Conservation (phyloP, 2,888 invertebrate species). For the Eupithecia dodoneata region DNA sequence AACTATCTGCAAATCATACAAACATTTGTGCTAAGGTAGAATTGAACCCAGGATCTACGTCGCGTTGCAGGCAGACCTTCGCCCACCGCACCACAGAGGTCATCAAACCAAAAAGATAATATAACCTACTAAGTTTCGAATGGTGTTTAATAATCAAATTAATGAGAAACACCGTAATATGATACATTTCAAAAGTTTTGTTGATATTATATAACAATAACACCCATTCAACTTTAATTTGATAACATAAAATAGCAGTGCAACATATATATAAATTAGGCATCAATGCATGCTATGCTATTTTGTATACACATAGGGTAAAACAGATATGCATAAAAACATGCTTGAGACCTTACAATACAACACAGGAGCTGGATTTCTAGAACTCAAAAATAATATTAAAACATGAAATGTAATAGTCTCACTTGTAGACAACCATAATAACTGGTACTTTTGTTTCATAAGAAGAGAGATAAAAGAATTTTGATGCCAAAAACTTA, state of each 20-base stretch:
- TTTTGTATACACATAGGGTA: background rate
- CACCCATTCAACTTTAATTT: background rate
- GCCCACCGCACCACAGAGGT: too few relatives aligned
- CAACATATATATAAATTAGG: constrained; percentile 14
- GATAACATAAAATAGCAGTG: constrained; percentile 18
- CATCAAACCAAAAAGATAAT: too few relatives aligned
- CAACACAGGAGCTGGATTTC: constrained; percentile 35
- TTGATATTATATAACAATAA: background rate
- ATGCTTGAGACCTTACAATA: constrained; percentile 28
- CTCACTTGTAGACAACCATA: background rate
- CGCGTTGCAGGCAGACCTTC: too few relatives aligned
- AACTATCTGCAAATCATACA: too few relatives aligned
- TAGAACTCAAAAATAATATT: constrained; percentile 43
- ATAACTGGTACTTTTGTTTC: background rate
- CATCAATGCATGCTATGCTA: constrained; percentile 17
- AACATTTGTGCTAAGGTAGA: too few relatives aligned
- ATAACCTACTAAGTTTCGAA: background rate
- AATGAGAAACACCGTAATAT: background rate
- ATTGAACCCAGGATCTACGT: too few relatives aligned
- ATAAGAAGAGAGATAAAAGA: constrained; percentile 1
- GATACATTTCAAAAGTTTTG: background rate
- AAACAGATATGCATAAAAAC: constrained; percentile 21
- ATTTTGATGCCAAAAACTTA: constrained; percentile 28
- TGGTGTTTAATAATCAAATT: background rate
- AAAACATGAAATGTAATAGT: background rate